phyloP scores from a whole-genome alignment of 1,140 invertebrate genomes.

The Drosophila rufa region DNA sequence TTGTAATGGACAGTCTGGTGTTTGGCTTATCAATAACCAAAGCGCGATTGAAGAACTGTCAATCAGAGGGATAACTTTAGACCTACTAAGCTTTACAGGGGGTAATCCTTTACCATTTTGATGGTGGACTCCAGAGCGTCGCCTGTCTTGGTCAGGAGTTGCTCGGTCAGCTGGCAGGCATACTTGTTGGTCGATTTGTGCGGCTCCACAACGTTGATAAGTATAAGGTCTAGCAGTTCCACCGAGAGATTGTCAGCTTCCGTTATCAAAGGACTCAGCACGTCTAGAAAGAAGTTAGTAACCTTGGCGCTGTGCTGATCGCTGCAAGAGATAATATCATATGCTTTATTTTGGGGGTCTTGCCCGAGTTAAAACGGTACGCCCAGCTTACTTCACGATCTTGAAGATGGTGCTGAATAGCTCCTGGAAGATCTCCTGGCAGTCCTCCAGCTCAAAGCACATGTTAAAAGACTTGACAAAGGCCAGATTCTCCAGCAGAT shows the following conservation, averaged over 20 bases:
- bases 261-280: slow-evolving; percentile 96
- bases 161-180: slow-evolving; percentile 95
- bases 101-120: slow-evolving; percentile 89
- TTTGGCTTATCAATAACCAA: slow-evolving; percentile 96
- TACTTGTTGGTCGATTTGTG: slow-evolving; percentile 96
- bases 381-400: slow-evolving; percentile 93
- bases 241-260: slow-evolving; percentile 98
- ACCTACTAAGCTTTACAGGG: neutral
- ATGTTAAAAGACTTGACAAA: slow-evolving; percentile 99
- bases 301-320: slow-evolving; percentile 98
- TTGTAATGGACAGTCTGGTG: slow-evolving; percentile 91
- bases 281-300: slow-evolving; percentile 98
- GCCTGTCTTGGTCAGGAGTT: slow-evolving; percentile 95
- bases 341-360: slow-evolving; percentile 66
- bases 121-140: slow-evolving; percentile 97
- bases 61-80: neutral
- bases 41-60: slow-evolving; percentile 97
- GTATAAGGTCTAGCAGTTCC: slow-evolving; percentile 96
- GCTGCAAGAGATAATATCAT: slow-evolving; percentile 86
- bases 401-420: slow-evolving; percentile 98
- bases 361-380: neutral
- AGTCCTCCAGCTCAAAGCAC: slow-evolving; percentile 99
- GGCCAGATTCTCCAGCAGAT: slow-evolving; percentile 96
- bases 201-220: slow-evolving; percentile 98
- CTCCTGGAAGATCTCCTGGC: slow-evolving; percentile 97